Base-by-base conservation (phyloP, 2,113 vertebrate species). In the Malurus elegans region DNA sequence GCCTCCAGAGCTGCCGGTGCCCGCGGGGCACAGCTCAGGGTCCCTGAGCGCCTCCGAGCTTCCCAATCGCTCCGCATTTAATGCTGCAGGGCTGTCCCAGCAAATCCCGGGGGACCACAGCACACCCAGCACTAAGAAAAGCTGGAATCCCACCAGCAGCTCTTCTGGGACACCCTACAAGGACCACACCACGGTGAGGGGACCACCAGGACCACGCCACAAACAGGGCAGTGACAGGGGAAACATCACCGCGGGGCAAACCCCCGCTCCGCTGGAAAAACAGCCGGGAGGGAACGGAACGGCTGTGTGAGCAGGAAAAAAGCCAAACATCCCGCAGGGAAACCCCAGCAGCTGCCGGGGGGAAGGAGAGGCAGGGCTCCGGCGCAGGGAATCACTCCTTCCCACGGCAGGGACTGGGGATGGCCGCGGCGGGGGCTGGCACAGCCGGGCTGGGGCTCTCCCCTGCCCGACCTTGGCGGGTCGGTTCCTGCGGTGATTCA, bases 401-500 rank as follows among this genome's bases (percentile, higher is more conserved):
- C 12, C 45, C 54, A 2, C 0, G n/a, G 56, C 6, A 3, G 66
- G 76, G 25, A 74, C 42, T 2, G 6, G 4, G 56, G 66, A 45
- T 3, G n/a, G 82, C 58, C 69, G 56, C 4, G 8, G 47, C 1
- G 9, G 48, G 66, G 58, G 28, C 20, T 1, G 4, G 62, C 42
- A 76, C 67, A 65, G 79, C 71, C 1, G 24, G 74, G 88, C 87
- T 78, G 34, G 4, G 90, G 83, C 44, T 80, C 91, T 93, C 88
- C 94, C 86, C 70, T 18, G 57, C 19, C 14, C 83, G 95, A 93
- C 94, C 94, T 95, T 96, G 95, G 83, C 66, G 29, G 36, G 79
- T 5, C 72, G 42, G 73, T 80, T 86, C 21, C 89, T 57, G 8
- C 14, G 31, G 95, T 97, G 96, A 96, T 92, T 95, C 94, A 92